phyloP scores from a whole-genome alignment of 2,113 vertebrate genomes.

The Bos javanicus region DNA sequence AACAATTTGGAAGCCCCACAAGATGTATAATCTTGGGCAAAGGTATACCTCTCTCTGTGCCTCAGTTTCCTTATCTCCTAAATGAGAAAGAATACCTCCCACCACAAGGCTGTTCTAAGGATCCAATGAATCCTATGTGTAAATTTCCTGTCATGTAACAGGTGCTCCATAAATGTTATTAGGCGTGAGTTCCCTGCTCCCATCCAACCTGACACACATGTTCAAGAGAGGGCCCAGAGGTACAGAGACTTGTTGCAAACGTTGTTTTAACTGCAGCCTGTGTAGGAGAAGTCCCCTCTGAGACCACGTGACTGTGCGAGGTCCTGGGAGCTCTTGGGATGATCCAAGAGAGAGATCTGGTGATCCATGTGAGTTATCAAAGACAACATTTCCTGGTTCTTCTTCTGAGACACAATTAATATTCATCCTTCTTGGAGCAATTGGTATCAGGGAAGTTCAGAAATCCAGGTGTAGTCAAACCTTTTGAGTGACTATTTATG shows the following conservation, averaged over 20 bases:
- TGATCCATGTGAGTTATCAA: background rate
- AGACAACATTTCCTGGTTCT: slow-evolving; percentile 26
- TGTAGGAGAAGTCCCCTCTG: background rate
- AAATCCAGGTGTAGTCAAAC: background rate
- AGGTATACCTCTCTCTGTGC: background rate
- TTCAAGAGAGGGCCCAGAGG: background rate
- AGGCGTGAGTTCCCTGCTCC: background rate
- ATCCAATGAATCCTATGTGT: background rate
- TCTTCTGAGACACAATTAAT: background rate
- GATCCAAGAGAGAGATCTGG: background rate
- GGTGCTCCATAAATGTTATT: background rate
- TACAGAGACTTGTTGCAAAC: accelerated
- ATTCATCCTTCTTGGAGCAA: slow-evolving; percentile 22
- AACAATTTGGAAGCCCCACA: background rate
- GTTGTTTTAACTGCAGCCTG: background rate
- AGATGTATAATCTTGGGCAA: background rate
- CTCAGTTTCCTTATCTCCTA: background rate
- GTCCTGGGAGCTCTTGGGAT: background rate
- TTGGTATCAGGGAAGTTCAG: background rate
- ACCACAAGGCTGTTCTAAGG: background rate
- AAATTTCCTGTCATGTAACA: background rate
- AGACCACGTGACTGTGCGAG: accelerated
- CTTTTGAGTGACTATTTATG: background rate
- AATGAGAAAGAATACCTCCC: background rate
- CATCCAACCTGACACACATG: background rate